Percentiles rank a stretch among this genome's conserved stretches.
Evolutionary conservation across 2,113 vertebrate species (phyloP).

Genomic region (Eublepharis macularius): DNA sequence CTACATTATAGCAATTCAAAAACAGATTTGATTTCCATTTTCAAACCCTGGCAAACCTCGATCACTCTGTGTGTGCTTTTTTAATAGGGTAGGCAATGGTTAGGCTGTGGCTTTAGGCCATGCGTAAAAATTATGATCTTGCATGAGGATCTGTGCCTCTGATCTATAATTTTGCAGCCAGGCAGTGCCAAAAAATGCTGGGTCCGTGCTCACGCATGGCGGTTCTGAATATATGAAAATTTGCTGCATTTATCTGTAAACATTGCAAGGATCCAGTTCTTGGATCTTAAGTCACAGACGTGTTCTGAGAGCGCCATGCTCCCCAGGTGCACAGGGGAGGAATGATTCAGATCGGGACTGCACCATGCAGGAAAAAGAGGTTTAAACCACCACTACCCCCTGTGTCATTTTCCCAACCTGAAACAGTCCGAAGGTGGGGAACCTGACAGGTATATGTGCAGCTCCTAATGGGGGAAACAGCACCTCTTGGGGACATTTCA

Average conservation of each 20-base stretch:
- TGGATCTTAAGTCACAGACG: no score
- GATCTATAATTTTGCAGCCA: background rate
- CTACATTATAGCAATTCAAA: no score
- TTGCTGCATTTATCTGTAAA: background rate
- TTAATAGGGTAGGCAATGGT: background rate
- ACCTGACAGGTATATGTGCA: no score
- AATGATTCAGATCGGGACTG: no score
- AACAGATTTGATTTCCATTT: background rate
- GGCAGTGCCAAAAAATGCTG: background rate
- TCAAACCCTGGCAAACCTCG: background rate
- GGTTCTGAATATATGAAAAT: background rate
- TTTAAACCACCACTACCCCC: no score
- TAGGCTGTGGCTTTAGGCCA: background rate
- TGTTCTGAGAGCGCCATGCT: no score
- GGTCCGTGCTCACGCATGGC: background rate
- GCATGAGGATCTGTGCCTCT: background rate
- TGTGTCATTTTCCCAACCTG: no score
- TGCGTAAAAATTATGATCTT: conserved; percentile 3
- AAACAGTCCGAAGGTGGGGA: no score
- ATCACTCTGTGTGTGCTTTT: background rate
- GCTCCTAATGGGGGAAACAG: no score
- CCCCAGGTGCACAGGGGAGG: no score
- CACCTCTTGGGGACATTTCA: no score
- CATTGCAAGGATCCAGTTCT: background rate
- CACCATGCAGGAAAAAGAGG: no score